Percentiles rank a stretch among this genome's conserved stretches.
phyloP scores from a whole-genome alignment of 1,140 invertebrate genomes.

The Brachionus plicatilis region DNA sequence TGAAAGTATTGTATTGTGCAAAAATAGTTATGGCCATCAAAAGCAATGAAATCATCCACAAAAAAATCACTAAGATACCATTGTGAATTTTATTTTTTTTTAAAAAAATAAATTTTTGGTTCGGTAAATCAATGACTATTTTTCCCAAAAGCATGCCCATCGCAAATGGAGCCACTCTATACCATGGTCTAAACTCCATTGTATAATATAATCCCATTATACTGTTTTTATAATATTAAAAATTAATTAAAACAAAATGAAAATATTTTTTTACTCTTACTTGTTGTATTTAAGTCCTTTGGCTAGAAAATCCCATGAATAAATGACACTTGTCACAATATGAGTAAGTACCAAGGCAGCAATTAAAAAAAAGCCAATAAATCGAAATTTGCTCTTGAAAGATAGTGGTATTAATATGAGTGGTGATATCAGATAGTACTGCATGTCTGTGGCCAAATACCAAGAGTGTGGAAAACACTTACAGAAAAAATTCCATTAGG shows the following conservation, averaged over 20 bases:
- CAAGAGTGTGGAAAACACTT: conserved; percentile 55
- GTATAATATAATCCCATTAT: neutral
- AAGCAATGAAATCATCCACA: neutral
- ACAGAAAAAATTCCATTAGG: neutral
- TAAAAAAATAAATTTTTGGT: neutral
- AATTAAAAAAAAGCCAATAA: neutral
- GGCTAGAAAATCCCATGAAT: conserved; percentile 34
- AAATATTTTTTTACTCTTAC: neutral
- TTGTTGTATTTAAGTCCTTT: neutral
- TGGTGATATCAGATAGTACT: conserved; percentile 67
- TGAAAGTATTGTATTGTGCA: conserved; percentile 36
- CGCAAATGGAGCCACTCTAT: conserved; percentile 58
- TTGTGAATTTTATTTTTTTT: conserved; percentile 10
- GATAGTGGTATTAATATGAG: conserved; percentile 56
- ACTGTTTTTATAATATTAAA: neutral
- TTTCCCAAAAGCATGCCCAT: conserved; percentile 56
- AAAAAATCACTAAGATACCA: conserved; percentile 7
- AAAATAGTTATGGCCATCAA: neutral
- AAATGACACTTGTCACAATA: conserved; percentile 42
- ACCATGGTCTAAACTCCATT: conserved; percentile 53
- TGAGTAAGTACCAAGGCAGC: conserved; percentile 41
- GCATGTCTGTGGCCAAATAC: conserved; percentile 76
- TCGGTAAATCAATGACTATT: neutral
- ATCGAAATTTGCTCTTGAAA: neutral
- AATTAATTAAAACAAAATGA: neutral